Evolutionary conservation across 2,113 vertebrate species (phyloP).

Genomic region (Odontophorus gujanensis): DNA sequence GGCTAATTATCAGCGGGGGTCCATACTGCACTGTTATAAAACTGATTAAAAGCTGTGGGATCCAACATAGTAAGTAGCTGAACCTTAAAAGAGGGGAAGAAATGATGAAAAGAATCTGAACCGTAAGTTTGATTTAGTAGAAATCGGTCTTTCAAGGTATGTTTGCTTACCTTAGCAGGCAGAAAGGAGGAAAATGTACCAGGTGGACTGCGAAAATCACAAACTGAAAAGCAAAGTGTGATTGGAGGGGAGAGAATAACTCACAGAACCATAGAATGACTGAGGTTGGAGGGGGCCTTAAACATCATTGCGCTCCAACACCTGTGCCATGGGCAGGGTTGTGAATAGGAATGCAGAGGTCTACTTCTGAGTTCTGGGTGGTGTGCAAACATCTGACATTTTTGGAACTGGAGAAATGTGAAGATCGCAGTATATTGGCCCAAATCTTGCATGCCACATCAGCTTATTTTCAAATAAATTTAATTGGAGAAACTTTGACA

Average conservation of each 20-base stretch:
- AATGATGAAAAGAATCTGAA: not conserved
- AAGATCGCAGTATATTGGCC: not conserved
- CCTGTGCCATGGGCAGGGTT: no score
- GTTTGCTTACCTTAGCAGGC: constrained; percentile 41
- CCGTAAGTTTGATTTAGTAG: not conserved
- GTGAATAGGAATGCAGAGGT: not conserved
- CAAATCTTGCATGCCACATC: not conserved
- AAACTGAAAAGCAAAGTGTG: not conserved
- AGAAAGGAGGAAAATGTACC: not conserved
- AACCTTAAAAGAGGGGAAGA: not conserved
- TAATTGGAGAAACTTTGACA: not conserved
- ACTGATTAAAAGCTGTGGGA: not conserved
- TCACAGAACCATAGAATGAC: no score
- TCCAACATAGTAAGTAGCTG: not conserved
- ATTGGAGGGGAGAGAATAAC: not conserved
- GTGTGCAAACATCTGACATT: not conserved
- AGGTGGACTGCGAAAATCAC: not conserved
- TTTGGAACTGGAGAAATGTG: not conserved
- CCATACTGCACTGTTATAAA: not conserved
- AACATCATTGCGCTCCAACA: no score
- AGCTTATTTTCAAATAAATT: not conserved
- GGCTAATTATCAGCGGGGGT: not conserved
- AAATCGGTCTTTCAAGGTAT: constrained; percentile 2
- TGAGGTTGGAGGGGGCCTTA: no score
- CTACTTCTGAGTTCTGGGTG: not conserved